Percentiles rank a stretch among this genome's conserved stretches.
phyloP scores from a whole-genome alignment of 2,797 vertebrate genomes.

The Onychomys arenicola region DNA sequence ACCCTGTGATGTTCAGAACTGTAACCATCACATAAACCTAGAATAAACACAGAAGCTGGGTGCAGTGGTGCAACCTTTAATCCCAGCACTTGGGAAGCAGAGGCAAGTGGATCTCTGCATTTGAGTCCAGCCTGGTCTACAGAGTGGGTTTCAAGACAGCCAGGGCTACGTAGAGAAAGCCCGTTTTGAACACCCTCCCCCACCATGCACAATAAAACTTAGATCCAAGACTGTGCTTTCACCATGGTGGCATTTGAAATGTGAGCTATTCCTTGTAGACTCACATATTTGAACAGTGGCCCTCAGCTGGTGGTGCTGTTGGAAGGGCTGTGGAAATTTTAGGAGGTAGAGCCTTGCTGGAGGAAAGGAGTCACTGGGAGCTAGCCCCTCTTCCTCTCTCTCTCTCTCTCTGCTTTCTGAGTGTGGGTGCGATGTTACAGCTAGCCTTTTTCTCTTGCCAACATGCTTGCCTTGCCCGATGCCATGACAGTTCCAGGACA shows the following conservation, averaged over 20 bases:
- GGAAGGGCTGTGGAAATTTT: neutral
- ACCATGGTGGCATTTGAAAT: neutral
- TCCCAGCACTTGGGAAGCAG: too few relatives aligned
- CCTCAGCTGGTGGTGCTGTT: neutral
- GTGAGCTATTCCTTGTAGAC: neutral
- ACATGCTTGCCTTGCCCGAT: neutral
- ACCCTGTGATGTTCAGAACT: neutral
- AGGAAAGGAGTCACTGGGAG: neutral
- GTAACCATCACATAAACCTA: too few relatives aligned
- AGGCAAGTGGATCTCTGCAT: too few relatives aligned
- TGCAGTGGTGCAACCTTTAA: too few relatives aligned
- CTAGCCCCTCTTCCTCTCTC: neutral
- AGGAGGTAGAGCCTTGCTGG: neutral
- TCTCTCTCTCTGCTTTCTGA: neutral
- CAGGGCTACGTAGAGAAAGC: neutral
- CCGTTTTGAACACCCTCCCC: neutral
- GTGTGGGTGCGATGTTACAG: neutral
- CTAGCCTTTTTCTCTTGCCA: neutral
- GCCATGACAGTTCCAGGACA: neutral
- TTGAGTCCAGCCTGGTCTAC: neutral
- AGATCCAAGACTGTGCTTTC: neutral
- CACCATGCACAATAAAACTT: neutral
- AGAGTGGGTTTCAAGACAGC: neutral
- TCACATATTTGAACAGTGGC: neutral
- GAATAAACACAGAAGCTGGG: too few relatives aligned